Evolutionary conservation across 2,888 invertebrate genomes (phyloP).

Genomic region (Polymixis lichenea): DNA sequence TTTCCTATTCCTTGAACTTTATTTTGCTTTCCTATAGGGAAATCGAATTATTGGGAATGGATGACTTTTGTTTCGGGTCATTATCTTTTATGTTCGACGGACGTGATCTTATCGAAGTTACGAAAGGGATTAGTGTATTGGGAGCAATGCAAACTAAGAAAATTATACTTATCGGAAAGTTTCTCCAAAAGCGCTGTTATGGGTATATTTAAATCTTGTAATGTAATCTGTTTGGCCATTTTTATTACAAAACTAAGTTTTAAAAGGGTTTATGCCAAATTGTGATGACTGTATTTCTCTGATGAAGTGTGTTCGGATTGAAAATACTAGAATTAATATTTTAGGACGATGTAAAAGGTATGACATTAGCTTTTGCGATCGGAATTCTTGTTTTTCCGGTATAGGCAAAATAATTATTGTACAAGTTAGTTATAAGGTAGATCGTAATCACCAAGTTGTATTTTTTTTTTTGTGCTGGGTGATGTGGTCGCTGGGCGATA

Average conservation of each 20-base stretch:
- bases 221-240: background rate
- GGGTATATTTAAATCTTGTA: slow-evolving; percentile 30
- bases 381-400: no score
- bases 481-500: no score
- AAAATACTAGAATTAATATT: no score
- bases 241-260: background rate
- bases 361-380: no score
- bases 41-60: slow-evolving; percentile 60
- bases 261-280: background rate
- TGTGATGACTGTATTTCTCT: no score
- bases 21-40: slow-evolving; percentile 46
- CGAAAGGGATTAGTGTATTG: slow-evolving; percentile 61
- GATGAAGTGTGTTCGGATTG: no score
- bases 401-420: no score
- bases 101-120: slow-evolving; percentile 63
- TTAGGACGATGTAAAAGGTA: no score
- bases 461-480: no score
- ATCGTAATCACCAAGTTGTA: no score
- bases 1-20: slow-evolving; percentile 8
- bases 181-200: slow-evolving; percentile 20
- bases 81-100: slow-evolving; percentile 62
- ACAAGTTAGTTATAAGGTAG: no score
- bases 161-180: slow-evolving; percentile 47
- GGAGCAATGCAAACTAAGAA: slow-evolving; percentile 58
- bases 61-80: slow-evolving; percentile 64